These are phyloP conservation scores for Pheucticus melanocephalus DNA, from an alignment of 2,113 vertebrate genomes.

Conservation along the genomic window DNA sequence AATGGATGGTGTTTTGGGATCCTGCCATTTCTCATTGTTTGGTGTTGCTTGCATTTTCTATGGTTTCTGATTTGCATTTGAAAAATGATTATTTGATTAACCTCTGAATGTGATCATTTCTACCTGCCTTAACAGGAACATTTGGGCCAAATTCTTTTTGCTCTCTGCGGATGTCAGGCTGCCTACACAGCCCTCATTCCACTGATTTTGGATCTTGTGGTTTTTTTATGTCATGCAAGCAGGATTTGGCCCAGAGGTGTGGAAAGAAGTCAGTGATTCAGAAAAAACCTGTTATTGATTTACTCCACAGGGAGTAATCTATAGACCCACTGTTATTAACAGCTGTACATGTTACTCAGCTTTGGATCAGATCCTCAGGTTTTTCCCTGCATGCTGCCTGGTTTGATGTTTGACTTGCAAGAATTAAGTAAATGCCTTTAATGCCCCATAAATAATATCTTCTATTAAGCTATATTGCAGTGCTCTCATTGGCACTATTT, in stretches of 20 bases:
- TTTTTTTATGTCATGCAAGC: background rate
- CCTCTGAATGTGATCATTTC: conserved; percentile 25
- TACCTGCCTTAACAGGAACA: conserved; percentile 10
- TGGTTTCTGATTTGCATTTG: conserved; percentile 36
- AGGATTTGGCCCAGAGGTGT: conserved; percentile 31
- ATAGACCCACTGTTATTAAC: background rate
- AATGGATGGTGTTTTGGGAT: conserved; percentile 16
- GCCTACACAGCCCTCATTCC: background rate
- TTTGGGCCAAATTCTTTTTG: conserved; percentile 59
- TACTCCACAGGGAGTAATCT: background rate
- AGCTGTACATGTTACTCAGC: background rate
- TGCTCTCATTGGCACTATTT: conserved; percentile 52
- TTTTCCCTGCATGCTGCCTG: conserved; percentile 32
- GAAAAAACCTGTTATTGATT: background rate
- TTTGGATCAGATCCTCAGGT: background rate
- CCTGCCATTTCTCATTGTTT: conserved; percentile 61
- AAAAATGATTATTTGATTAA: conserved; percentile 2
- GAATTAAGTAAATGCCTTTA: conserved; percentile 53
- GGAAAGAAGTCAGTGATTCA: conserved; percentile 9
- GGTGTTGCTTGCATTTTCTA: conserved; percentile 63
- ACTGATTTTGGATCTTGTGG: background rate
- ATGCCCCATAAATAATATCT: conserved; percentile 20
- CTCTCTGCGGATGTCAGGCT: background rate
- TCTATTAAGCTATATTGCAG: conserved; percentile 31
- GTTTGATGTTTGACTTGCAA: conserved; percentile 45